Evolutionary conservation across 2,888 invertebrate species (phyloP), one percentile per base, ranked within the genome.

Genomic region (Pseudeuparius sepicola): DNA sequence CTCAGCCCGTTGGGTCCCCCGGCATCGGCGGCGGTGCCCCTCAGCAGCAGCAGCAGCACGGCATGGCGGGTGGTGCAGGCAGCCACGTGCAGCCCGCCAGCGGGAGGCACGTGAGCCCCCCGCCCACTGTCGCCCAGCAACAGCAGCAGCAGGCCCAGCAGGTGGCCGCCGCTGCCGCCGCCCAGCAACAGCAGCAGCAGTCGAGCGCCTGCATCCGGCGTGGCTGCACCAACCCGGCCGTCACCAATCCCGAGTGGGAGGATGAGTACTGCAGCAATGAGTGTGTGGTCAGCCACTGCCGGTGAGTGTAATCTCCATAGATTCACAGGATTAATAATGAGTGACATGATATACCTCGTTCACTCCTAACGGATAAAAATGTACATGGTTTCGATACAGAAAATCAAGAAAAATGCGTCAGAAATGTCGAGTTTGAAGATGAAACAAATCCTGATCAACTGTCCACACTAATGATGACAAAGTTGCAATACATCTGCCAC

Each of bases 231-330:
- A 93, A 93, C 66, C 79, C 80, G 26, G 89, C 92, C 44, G 80
- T 90, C 52, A 78, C 87, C 47, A 90, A 86, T 67, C 80, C 82
- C 45, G 90, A 90, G 65, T 93, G 93, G 93, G 93, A 93, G 63
- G 88, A 88, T 60, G 93, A 93, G 63, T 94, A 92, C 64, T 94
- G 93, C 70, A 89, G 90, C 65, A 92, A 90, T 65, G 90, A 93
- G 64, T 94, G 93, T 67, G 93, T 93, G 45, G 88, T 92, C 60
- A 85, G 82, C 62, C 93, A 94, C 65, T 93, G 93, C 78, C 83
- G 89, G 79, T 78, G 59, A 56, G 60, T 53, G 17, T n/a, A 20
- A 7, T 20, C n/a, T n/a, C n/a, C n/a, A n/a, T n/a, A n/a, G n/a
- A n/a, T n/a, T n/a, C n/a, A n/a, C n/a, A n/a, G n/a, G n/a, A n/a